phyloP scores from a whole-genome alignment of 2,113 vertebrate genomes.

The Chlorodrepanis virens region DNA sequence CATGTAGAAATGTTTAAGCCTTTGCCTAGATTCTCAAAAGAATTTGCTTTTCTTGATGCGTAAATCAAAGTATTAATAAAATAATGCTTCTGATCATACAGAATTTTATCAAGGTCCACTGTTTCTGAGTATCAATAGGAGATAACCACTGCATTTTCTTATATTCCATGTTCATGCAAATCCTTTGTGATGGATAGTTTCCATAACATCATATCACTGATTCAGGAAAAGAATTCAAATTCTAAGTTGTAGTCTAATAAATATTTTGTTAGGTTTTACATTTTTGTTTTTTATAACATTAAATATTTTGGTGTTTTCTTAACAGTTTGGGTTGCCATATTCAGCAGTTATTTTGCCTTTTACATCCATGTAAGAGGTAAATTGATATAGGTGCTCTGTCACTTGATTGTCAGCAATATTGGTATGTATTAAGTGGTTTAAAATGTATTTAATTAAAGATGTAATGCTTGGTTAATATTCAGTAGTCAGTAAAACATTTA shows the following conservation, averaged over 20 bases:
- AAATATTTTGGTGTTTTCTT: background rate
- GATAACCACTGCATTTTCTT: background rate
- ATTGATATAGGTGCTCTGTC: background rate
- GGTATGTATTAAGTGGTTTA: background rate
- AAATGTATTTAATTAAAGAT: background rate
- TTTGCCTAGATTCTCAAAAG: background rate
- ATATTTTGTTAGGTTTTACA: background rate
- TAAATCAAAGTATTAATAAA: background rate
- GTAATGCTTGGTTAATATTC: background rate
- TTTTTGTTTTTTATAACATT: background rate
- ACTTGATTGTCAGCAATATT: background rate
- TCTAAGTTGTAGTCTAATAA: background rate
- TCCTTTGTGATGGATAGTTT: background rate
- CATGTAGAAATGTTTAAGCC: background rate
- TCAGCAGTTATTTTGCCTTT: background rate
- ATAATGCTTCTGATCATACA: background rate
- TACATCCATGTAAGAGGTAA: background rate
- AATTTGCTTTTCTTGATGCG: background rate
- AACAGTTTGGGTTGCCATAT: background rate
- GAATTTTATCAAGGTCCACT: background rate
- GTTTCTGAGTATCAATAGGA: background rate
- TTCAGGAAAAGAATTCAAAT: background rate
- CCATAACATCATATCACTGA: background rate
- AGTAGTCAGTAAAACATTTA: background rate
- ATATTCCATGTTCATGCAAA: background rate